Evolutionary conservation across 2,797 vertebrate species (phyloP), one percentile per base, ranked within the genome.

Genomic region (Macroramphosus scolopax): DNA sequence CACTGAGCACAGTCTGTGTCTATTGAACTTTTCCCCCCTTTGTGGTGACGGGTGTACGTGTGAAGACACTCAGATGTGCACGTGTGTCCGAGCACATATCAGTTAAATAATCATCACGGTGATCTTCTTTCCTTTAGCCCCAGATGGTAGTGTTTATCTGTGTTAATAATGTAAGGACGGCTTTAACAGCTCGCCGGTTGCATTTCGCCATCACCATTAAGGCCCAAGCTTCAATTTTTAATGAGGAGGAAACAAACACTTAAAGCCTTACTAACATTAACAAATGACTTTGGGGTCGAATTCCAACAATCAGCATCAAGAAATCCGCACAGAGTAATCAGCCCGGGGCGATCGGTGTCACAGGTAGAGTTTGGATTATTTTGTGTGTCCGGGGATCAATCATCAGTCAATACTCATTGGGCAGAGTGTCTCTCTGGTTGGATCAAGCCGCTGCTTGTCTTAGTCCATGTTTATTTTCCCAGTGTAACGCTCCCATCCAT

Each of bases 141-240:
- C 62, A 34, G 69, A 81, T 59, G 57, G 62, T 64, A 6, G 63
- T 65, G 63, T 82, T 79, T 72, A 68, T 72, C 49, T 44, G 42
- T 63, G 72, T 84, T 83, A 86, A 86, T 88, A 84, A 86, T 81
- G 77, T 80, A 83, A 71, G 51, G 62, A 37, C 55, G 52, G 57
- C 44, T 67, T 61, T 72, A 79, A 79, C 57, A 54, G 62, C 69
- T 46, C 31, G 8, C 20, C 15, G 17, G 43, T 31, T 63, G 52
- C 57, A 49, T 77, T 63, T 59, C 60, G 64, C 64, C 58, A 82
- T 78, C 71, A 80, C 70, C 81, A 83, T 86, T 78, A 83, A 53
- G 43, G 45, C n/a, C 61, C 61, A 48, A 39, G 40, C 56, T 44
- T 86, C 57, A 54, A 84, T 85, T 79, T 84, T 84, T 86, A 78